These are phyloP conservation scores for Melipona bicolor DNA, from an alignment of 2,888 invertebrate species.

Conservation along the genomic window DNA sequence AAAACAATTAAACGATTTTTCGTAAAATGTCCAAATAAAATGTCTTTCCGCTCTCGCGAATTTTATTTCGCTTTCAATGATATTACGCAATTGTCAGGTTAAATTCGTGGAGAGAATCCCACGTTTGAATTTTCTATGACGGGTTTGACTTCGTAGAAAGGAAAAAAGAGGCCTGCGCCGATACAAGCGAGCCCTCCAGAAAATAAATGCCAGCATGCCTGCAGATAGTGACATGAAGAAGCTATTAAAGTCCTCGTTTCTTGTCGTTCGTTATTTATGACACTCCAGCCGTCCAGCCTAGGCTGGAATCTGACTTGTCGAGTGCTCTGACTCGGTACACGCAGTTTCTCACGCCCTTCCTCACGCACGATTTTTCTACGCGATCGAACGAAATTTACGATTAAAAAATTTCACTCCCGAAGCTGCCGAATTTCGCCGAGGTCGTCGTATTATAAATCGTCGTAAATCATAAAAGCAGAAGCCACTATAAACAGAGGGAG, in stretches of 20 bases:
- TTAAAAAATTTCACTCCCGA: no score
- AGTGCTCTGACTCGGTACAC: background rate
- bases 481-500: background rate
- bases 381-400: no score
- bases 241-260: conserved; percentile 8
- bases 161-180: background rate
- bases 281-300: background rate
- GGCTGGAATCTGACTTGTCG: background rate
- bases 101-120: background rate
- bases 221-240: conserved; percentile 1
- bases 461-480: no score
- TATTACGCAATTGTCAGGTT: no score
- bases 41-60: no score
- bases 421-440: no score
- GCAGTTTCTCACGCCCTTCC: background rate
- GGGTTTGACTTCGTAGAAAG: background rate
- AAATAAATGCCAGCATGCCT: conserved; percentile 7
- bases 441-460: no score
- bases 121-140: background rate
- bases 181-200: background rate
- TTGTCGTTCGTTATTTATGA: conserved; percentile 20
- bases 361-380: background rate
- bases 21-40: no score
- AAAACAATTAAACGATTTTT: no score
- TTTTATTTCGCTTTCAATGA: no score